phyloP scores from a whole-genome alignment of 2,797 vertebrate species.

The Melanotaenia pygmaea region DNA sequence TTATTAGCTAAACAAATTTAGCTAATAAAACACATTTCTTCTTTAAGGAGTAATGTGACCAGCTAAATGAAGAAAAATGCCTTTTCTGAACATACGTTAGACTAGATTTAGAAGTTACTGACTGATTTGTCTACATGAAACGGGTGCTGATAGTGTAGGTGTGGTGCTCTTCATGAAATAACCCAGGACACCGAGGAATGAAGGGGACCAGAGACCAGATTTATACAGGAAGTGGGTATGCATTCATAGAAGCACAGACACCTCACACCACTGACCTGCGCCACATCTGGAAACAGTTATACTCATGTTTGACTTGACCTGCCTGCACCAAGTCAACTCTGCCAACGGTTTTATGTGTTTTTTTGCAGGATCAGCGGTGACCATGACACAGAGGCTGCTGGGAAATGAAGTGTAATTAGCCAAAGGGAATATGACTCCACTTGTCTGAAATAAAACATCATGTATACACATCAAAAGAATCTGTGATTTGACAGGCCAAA shows the following conservation, averaged over 20 bases:
- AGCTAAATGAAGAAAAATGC: no score
- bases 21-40: no score
- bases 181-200: constrained; percentile 86
- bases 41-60: no score
- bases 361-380: constrained; percentile 81
- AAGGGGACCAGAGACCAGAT: constrained; percentile 89
- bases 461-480: constrained; percentile 48
- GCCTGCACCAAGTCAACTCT: constrained; percentile 92
- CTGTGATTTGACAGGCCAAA: constrained; percentile 29
- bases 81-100: no score
- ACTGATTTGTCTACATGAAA: no score
- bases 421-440: constrained; percentile 80
- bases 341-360: constrained; percentile 85
- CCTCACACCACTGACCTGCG: constrained; percentile 81
- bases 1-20: no score
- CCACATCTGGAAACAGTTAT: constrained; percentile 97
- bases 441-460: constrained; percentile 68
- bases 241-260: constrained; percentile 88
- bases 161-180: constrained; percentile 81
- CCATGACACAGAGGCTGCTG: constrained; percentile 83
- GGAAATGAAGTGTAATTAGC: constrained; percentile 90
- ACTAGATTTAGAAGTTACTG: no score
- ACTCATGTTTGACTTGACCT: constrained; percentile 93
- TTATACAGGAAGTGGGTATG: constrained; percentile 93
- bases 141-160: constrained; percentile 23